phyloP scores from a whole-genome alignment of 2,113 vertebrate genomes.

The Antigone vipio region DNA sequence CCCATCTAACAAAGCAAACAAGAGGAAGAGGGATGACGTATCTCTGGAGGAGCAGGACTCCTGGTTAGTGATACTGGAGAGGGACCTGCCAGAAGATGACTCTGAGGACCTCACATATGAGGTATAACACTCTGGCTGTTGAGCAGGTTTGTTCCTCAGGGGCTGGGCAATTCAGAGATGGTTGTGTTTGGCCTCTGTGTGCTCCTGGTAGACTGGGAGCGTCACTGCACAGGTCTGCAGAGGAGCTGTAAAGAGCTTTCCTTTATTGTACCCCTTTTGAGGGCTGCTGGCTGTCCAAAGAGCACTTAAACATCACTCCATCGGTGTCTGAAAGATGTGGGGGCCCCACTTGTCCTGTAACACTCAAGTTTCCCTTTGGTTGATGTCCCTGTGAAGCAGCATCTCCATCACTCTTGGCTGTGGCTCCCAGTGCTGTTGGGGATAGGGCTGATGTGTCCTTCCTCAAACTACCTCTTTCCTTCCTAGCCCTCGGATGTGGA shows the following conservation, averaged over 20 bases:
- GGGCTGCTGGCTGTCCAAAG: not conserved
- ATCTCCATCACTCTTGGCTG: not conserved
- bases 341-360: not conserved
- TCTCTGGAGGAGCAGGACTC: slow-evolving; percentile 70
- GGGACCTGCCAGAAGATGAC: slow-evolving; percentile 71
- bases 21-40: slow-evolving; percentile 81
- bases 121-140: not conserved
- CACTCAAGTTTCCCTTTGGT: not conserved
- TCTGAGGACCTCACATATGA: slow-evolving; percentile 54
- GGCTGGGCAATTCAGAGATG: not conserved
- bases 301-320: fast-evolving
- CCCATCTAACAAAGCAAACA: slow-evolving; percentile 76
- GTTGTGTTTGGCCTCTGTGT: not conserved
- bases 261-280: fast-evolving
- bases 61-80: slow-evolving; percentile 72
- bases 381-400: not conserved
- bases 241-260: not conserved
- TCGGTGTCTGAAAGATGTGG: not conserved
- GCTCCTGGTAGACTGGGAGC: no score
- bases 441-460: not conserved
- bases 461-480: not conserved
- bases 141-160: not conserved
- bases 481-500: slow-evolving; percentile 68
- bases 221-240: not conserved
- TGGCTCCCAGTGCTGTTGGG: fast-evolving